A percentile compares a stretch with the other conserved stretches of the same genome.
phyloP scores from a whole-genome alignment of 2,113 vertebrate genomes.

The Pelvicachromis taeniatus region DNA sequence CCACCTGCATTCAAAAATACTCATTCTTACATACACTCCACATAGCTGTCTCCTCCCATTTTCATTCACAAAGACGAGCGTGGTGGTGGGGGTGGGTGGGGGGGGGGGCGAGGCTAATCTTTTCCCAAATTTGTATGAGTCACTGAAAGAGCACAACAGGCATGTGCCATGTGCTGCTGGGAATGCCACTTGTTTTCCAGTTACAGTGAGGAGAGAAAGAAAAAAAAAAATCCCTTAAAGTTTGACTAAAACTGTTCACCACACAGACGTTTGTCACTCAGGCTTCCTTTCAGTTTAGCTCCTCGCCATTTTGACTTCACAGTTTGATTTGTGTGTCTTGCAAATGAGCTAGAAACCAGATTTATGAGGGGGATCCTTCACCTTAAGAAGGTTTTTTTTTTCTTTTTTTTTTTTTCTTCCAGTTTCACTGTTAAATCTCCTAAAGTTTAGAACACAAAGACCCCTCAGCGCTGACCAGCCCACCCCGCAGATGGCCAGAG shows the following conservation, averaged over 20 bases:
- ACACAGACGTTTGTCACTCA: background rate
- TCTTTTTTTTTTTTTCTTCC: background rate
- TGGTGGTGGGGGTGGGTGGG: slow-evolving; percentile 31
- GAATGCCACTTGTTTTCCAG: background rate
- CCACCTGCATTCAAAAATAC: background rate
- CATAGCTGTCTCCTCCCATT: slow-evolving; percentile 23
- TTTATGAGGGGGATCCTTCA: background rate
- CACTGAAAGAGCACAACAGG: slow-evolving; percentile 13
- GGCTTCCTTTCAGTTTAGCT: background rate
- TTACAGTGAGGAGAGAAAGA: too few species aligned
- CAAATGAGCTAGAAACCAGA: slow-evolving; percentile 26
- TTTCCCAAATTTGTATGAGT: slow-evolving; percentile 26
- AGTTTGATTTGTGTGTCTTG: slow-evolving; percentile 18
- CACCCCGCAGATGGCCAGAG: slow-evolving; percentile 86
- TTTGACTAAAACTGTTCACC: background rate
- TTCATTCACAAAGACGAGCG: slow-evolving; percentile 57
- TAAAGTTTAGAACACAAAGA: slow-evolving; percentile 58
- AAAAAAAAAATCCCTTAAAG: background rate
- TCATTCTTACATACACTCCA: background rate
- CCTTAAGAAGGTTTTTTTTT: background rate
- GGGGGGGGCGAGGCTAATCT: slow-evolving; percentile 22
- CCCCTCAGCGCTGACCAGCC: slow-evolving; percentile 71
- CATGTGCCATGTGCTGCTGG: slow-evolving; percentile 3
- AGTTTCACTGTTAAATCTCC: slow-evolving; percentile 47
- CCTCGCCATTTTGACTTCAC: background rate